These are phyloP conservation scores for Recurvirostra avosetta DNA, from an alignment of 2,113 vertebrate genomes.

Conservation along the genomic window DNA sequence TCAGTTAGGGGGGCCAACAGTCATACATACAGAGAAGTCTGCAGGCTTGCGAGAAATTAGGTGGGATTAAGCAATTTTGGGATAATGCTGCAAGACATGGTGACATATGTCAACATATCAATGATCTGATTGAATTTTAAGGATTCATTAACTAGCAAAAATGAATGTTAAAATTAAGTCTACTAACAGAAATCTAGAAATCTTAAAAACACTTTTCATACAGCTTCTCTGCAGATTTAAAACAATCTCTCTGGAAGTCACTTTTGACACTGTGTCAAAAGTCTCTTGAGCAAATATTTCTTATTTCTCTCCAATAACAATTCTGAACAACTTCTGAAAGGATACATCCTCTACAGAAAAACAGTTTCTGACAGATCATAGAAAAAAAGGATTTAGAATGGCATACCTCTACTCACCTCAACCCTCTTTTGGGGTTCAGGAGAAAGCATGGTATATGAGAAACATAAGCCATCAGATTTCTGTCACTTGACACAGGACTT, in stretches of 20 bases:
- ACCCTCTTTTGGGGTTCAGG: neutral
- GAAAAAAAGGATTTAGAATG: neutral
- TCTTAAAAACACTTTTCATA: neutral
- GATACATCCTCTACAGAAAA: neutral
- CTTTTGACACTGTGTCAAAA: neutral
- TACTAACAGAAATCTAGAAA: neutral
- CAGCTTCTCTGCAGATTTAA: neutral
- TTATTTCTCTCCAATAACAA: neutral
- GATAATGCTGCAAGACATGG: neutral
- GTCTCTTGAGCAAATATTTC: neutral
- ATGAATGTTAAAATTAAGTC: neutral
- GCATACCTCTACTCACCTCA: neutral
- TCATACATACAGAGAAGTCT: neutral
- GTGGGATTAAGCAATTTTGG: neutral
- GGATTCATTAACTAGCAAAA: neutral
- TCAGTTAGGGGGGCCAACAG: neutral
- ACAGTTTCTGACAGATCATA: neutral
- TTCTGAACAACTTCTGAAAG: neutral
- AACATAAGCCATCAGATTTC: neutral
- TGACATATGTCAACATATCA: neutral
- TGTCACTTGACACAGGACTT: neutral
- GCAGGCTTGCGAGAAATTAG: neutral
- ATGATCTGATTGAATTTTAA: neutral
- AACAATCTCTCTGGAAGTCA: neutral
- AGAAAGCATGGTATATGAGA: neutral